These are phyloP conservation scores for Drosophila recens DNA, from an alignment of 2,888 invertebrate genomes.

Conservation along the genomic window DNA sequence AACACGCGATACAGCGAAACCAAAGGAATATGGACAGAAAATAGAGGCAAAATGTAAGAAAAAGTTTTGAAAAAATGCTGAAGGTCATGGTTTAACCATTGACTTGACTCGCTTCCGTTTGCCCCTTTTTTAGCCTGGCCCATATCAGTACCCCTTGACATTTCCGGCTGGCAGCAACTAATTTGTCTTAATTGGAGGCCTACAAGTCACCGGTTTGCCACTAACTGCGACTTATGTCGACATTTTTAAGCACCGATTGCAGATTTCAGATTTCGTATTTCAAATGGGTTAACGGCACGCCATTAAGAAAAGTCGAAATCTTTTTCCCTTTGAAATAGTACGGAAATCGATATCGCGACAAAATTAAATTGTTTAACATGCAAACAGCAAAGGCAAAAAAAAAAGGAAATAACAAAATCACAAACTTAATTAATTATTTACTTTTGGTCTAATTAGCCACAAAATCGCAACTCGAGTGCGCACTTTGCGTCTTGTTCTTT, in stretches of 20 bases:
- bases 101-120: slow-evolving; percentile 46
- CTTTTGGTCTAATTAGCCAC: slow-evolving; percentile 67
- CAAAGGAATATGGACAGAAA: slow-evolving; percentile 11
- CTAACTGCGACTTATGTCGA: slow-evolving; percentile 36
- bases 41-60: slow-evolving; percentile 7
- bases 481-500: slow-evolving; percentile 48
- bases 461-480: slow-evolving; percentile 65
- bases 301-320: slow-evolving; percentile 19
- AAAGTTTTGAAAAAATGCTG: slow-evolving; percentile 25
- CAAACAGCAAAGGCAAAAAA: slow-evolving; percentile 9
- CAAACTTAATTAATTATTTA: slow-evolving; percentile 72
- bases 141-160: slow-evolving; percentile 47
- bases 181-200: slow-evolving; percentile 71
- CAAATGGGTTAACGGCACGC: slow-evolving; percentile 68
- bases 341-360: slow-evolving; percentile 41
- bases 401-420: slow-evolving; percentile 5
- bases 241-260: slow-evolving; percentile 63
- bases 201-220: slow-evolving; percentile 17
- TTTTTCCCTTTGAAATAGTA: background rate
- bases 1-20: slow-evolving; percentile 73
- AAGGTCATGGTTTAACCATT: slow-evolving; percentile 59
- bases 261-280: slow-evolving; percentile 40
- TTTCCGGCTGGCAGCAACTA: slow-evolving; percentile 66
- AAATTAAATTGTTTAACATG: slow-evolving; percentile 40
- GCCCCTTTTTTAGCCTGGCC: slow-evolving; percentile 1